Percentiles rank a stretch among this genome's conserved stretches.
Evolutionary conservation across 2,797 vertebrate species (phyloP).

Genomic region (Sylvia borin): DNA sequence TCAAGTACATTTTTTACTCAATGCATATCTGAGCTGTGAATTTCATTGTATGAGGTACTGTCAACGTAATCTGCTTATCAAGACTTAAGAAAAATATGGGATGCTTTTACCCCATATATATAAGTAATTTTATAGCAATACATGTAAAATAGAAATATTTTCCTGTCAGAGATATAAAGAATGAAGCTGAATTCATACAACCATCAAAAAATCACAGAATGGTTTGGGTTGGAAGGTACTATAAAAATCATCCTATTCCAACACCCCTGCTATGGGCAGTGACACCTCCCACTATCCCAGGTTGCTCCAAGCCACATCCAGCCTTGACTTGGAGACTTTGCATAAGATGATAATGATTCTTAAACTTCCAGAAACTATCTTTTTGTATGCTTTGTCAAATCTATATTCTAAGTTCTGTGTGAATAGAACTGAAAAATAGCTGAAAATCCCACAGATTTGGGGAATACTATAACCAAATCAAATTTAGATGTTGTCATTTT

Average conservation of each 20-base stretch:
- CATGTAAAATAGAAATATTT: background rate
- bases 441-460: background rate
- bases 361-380: background rate
- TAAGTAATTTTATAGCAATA: background rate
- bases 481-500: background rate
- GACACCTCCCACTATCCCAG: background rate
- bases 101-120: background rate
- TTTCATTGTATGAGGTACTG: background rate
- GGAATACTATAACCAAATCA: background rate
- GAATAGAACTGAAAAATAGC: background rate
- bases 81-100: background rate
- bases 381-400: background rate
- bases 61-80: background rate
- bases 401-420: background rate
- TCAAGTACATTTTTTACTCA: background rate
- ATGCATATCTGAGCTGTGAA: background rate
- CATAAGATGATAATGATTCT: background rate
- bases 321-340: background rate
- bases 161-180: background rate
- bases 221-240: background rate
- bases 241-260: background rate
- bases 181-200: background rate
- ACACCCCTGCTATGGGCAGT: rapidly evolving
- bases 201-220: background rate
- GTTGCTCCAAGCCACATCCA: background rate